Evolutionary conservation across 2,113 vertebrate species (phyloP).

Genomic region (Trichomycterus rosablanca): DNA sequence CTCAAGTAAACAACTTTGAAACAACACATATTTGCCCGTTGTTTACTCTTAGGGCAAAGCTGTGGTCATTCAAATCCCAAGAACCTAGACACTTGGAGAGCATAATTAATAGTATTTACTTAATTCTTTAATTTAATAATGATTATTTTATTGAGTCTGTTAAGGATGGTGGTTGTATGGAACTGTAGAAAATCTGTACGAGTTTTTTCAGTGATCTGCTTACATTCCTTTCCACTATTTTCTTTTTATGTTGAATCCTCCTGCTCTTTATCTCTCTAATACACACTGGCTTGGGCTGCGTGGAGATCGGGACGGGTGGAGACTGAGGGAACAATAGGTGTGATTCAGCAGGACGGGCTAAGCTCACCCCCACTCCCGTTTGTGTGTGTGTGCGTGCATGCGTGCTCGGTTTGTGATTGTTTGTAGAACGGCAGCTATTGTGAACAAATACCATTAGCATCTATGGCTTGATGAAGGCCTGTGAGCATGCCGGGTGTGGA

Average conservation of each 20-base stretch:
- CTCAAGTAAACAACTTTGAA: too few species aligned
- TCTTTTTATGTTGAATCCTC: conserved; percentile 13
- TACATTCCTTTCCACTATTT: conserved; percentile 4
- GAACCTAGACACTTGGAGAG: background rate
- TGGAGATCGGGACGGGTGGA: conserved; percentile 31
- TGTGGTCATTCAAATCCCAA: background rate
- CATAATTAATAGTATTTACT: too few species aligned
- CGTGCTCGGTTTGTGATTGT: conserved; percentile 35
- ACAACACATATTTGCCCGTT: background rate
- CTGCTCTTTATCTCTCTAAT: conserved; percentile 1
- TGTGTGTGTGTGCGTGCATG: conserved; percentile 21
- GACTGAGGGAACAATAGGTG: conserved; percentile 36
- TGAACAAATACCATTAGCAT: conserved; percentile 46
- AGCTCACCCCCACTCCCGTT: conserved; percentile 35
- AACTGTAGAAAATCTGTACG: background rate
- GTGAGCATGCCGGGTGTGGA: background rate
- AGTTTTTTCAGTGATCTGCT: background rate
- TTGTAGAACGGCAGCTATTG: conserved; percentile 35
- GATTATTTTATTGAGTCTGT: background rate
- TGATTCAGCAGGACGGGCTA: conserved; percentile 37
- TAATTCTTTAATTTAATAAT: too few species aligned
- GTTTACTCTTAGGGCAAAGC: background rate
- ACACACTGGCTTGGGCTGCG: conserved; percentile 5
- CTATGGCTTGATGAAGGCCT: conserved; percentile 22
- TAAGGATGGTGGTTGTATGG: background rate